These are phyloP conservation scores for Amphibalanus amphitrite DNA, from an alignment of 1,140 invertebrate genomes.

Conservation along the genomic window DNA sequence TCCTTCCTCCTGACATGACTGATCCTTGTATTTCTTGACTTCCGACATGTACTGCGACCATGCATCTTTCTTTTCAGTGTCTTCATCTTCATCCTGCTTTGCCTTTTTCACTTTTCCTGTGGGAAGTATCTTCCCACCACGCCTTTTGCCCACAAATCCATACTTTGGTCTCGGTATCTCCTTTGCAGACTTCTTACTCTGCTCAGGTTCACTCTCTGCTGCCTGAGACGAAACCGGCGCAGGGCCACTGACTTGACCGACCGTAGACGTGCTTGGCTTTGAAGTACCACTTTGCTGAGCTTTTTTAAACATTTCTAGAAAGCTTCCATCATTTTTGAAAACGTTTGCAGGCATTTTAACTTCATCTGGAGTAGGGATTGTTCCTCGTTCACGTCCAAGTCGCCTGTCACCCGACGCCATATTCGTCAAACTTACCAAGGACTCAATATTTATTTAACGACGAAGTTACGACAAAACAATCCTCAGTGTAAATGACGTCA, in stretches of 20 bases:
- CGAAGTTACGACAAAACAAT: no score
- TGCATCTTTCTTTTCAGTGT: slow-evolving; percentile 49
- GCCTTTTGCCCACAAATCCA: slow-evolving; percentile 43
- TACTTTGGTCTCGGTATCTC: background rate
- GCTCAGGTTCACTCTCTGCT: background rate
- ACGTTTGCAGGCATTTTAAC: background rate
- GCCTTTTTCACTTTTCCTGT: slow-evolving; percentile 75
- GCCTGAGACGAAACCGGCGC: background rate
- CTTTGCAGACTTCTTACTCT: no score
- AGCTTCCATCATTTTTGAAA: background rate
- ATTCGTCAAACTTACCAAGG: no score
- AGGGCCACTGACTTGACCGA: background rate
- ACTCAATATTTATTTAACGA: no score
- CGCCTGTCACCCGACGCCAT: no score
- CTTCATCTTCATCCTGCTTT: slow-evolving; percentile 37
- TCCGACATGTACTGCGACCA: slow-evolving; percentile 84
- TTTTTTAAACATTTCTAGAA: background rate
- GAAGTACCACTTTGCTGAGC: background rate
- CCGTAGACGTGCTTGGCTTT: background rate
- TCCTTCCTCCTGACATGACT: slow-evolving; percentile 70
- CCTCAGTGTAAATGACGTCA: no score
- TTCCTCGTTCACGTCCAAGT: no score
- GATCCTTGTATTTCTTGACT: slow-evolving; percentile 78
- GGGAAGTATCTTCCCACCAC: slow-evolving; percentile 66
- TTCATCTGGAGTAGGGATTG: no score